A percentile compares a stretch with the other conserved stretches of the same genome.
These are phyloP conservation scores for Baryphthengus martii DNA, from an alignment of 2,113 vertebrate genomes.

Conservation along the genomic window DNA sequence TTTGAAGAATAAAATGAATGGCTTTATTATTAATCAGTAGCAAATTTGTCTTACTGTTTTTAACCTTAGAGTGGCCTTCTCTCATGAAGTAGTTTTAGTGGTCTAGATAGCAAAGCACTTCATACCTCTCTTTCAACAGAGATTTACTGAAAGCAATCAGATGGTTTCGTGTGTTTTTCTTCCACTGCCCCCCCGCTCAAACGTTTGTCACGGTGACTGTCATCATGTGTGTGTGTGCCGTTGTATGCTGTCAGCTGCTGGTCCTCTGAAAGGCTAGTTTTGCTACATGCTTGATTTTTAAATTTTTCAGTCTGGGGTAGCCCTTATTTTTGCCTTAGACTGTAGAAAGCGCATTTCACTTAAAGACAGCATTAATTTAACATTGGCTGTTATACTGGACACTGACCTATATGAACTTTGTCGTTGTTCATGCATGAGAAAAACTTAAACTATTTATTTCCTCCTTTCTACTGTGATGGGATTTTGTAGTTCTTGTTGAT, in stretches of 20 bases:
- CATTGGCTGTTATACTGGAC: not conserved
- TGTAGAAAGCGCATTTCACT: not conserved
- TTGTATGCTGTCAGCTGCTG: not conserved
- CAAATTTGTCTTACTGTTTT: slow-evolving; percentile 73
- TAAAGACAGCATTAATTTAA: not conserved
- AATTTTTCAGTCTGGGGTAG: not conserved
- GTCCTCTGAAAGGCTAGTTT: not conserved
- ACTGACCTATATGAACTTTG: not conserved
- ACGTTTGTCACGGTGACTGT: slow-evolving; percentile 17
- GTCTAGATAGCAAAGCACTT: slow-evolving; percentile 55
- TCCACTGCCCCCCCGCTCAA: not conserved
- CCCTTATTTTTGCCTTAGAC: not conserved
- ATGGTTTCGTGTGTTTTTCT: not conserved
- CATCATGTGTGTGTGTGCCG: not conserved
- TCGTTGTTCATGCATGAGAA: not conserved
- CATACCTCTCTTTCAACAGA: slow-evolving; percentile 39
- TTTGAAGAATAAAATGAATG: slow-evolving; percentile 72
- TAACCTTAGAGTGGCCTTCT: slow-evolving; percentile 66
- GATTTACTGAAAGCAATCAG: slow-evolving; percentile 49
- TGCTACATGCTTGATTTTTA: not conserved
- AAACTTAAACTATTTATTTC: not conserved
- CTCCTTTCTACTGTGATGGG: not conserved
- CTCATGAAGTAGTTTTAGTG: slow-evolving; percentile 57
- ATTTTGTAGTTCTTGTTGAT: not conserved
- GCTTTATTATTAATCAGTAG: slow-evolving; percentile 72